Percentiles rank a stretch among this genome's conserved stretches.
phyloP scores from a whole-genome alignment of 2,888 invertebrate genomes.

The Erebia ligea region DNA sequence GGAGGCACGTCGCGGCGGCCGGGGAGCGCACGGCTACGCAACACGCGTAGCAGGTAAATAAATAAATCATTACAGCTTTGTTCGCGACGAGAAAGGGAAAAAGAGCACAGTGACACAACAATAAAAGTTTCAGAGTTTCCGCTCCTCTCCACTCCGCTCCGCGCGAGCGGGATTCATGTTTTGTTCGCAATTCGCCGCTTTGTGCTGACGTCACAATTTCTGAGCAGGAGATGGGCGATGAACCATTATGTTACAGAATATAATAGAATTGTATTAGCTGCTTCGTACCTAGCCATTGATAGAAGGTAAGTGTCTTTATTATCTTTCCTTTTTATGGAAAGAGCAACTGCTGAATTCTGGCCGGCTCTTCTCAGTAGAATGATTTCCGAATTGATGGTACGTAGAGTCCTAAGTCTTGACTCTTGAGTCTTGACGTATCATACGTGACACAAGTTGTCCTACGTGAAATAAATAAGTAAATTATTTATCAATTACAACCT shows the following conservation, averaged over 20 bases:
- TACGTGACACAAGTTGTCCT: too few species aligned
- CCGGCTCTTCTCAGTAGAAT: too few species aligned
- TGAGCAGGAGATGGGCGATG: background rate
- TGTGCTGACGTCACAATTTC: slow-evolving; percentile 6
- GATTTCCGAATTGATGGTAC: too few species aligned
- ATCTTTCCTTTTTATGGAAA: too few species aligned
- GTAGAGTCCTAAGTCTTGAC: too few species aligned
- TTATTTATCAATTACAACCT: too few species aligned
- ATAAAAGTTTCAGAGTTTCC: background rate
- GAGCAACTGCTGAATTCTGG: too few species aligned
- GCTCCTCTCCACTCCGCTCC: background rate
- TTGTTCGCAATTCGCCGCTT: slow-evolving; percentile 3
- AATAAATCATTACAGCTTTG: background rate
- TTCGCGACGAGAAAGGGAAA: background rate
- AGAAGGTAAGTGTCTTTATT: too few species aligned
- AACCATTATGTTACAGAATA: background rate
- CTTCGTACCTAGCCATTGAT: background rate
- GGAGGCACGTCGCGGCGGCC: background rate
- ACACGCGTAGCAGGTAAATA: background rate
- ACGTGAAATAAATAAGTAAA: too few species aligned
- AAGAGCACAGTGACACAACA: slow-evolving; percentile 2
- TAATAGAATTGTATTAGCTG: background rate
- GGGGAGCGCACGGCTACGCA: background rate
- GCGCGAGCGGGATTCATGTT: background rate
- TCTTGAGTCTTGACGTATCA: too few species aligned